Evolutionary conservation across 2,113 vertebrate species (phyloP), one percentile per base, ranked within the genome.

Genomic region (Periophthalmodon schlosseri): DNA sequence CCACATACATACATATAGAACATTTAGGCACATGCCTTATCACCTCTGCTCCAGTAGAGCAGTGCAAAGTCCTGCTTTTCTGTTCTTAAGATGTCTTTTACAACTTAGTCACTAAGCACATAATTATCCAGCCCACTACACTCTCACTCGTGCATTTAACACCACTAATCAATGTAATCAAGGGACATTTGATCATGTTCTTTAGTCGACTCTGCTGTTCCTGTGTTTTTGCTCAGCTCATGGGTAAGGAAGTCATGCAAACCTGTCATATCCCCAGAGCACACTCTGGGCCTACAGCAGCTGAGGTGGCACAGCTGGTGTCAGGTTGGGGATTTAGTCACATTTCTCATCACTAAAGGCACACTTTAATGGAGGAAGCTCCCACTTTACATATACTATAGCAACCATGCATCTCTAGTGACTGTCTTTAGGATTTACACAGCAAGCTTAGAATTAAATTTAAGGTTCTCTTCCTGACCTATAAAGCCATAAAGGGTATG

Each of bases 21-120:
- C 44, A 67, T 65, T 12, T 47, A 66, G 64, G n/a, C 44, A 39
- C n/a, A 10, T 49, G 44, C 75, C 71, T 84, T 77, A 76, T 81
- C 23, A 70, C 70, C 28, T 58, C n/a, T n/a, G 54, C 16, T 75
- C 24, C 81, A 77, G 21, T 70, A 77, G 79, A 78, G 63, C 63
- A 78, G 77, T 68, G 33, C 52, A 12, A 52, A 70, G 63, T 8
- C 82, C 76, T 84, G 60, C 46, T 78, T 70, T 23, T 20, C 67
- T 64, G 65, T 83, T 73, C 69, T 76, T 78, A 77, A 91, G 81
- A 85, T 88, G 83, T 81, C 77, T 85, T 90, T 91, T 84, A 84
- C 85, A 24, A 84, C 90, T 84, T 89, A 87, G 83, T 80, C 81
- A 81, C 78, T 88, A 82, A 91, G 80, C 76, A 81, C 88, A 87